A percentile compares a stretch with the other conserved stretches of the same genome.
phyloP scores from a whole-genome alignment of 1,140 invertebrate genomes.

The Apis dorsata region DNA sequence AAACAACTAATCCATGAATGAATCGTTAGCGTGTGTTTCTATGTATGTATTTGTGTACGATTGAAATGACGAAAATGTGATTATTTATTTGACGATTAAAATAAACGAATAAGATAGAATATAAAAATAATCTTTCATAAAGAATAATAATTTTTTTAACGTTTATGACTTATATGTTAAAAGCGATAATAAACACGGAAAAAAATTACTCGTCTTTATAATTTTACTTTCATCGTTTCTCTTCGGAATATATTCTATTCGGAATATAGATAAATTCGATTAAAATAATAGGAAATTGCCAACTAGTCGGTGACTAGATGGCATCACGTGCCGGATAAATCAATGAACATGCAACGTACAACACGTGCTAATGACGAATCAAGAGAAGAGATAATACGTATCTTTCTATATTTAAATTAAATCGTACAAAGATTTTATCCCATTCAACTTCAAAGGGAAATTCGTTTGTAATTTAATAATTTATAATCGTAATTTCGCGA shows the following conservation, averaged over 20 bases:
- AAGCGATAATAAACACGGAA: too few species aligned
- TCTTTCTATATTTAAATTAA: constrained; percentile 3
- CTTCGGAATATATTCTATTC: too few species aligned
- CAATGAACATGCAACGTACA: not conserved
- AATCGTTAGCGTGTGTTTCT: not conserved
- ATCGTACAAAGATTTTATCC: not conserved
- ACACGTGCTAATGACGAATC: constrained; percentile 35
- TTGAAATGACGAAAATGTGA: not conserved
- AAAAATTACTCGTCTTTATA: too few species aligned
- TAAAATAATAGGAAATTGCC: not conserved
- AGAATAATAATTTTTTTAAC: too few species aligned
- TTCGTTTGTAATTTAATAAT: not conserved
- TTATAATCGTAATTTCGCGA: not conserved
- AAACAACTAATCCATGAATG: not conserved
- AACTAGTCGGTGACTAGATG: constrained; percentile 25
- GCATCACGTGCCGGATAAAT: constrained; percentile 31
- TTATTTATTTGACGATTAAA: not conserved
- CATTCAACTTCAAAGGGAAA: not conserved
- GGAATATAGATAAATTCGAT: not conserved
- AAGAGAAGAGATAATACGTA: constrained; percentile 30
- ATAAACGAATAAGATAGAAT: not conserved
- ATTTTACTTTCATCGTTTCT: too few species aligned
- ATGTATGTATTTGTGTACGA: not conserved
- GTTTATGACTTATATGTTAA: too few species aligned
- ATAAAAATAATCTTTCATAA: too few species aligned